Conservation (phyloP, 2,888 invertebrate species). For the Leucophenga montana region DNA sequence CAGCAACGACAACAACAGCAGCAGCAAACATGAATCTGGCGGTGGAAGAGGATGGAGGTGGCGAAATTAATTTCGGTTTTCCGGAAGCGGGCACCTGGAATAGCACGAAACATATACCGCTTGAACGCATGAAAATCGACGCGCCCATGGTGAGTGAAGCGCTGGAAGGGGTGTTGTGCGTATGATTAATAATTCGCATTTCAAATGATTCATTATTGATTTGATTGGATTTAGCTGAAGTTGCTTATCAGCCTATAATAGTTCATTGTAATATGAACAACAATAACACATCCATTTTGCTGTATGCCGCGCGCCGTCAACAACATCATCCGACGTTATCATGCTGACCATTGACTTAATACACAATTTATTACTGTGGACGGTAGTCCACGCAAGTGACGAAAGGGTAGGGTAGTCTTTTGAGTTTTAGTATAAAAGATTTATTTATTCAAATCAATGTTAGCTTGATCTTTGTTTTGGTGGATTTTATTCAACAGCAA, state of each 20-base stretch:
- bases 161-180: neutral
- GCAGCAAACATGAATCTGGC: constrained; percentile 47
- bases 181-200: neutral
- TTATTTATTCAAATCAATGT: no score
- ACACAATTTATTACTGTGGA: no score
- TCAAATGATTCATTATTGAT: neutral
- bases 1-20: constrained; percentile 24
- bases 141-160: constrained; percentile 77
- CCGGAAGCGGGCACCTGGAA: constrained; percentile 76
- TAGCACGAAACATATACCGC: constrained; percentile 76
- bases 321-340: neutral
- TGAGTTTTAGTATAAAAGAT: no score
- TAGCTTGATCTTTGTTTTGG: no score
- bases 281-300: neutral
- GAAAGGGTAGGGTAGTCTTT: no score
- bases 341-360: neutral
- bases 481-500: no score
- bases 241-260: no score
- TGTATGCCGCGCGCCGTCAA: no score
- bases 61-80: constrained; percentile 65
- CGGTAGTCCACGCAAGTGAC: no score
- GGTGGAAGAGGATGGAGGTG: constrained; percentile 53
- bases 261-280: no score
- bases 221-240: no score
- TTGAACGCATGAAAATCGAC: constrained; percentile 84